Evolutionary conservation across 2,113 vertebrate species (phyloP).

Genomic region (Salvator merianae): DNA sequence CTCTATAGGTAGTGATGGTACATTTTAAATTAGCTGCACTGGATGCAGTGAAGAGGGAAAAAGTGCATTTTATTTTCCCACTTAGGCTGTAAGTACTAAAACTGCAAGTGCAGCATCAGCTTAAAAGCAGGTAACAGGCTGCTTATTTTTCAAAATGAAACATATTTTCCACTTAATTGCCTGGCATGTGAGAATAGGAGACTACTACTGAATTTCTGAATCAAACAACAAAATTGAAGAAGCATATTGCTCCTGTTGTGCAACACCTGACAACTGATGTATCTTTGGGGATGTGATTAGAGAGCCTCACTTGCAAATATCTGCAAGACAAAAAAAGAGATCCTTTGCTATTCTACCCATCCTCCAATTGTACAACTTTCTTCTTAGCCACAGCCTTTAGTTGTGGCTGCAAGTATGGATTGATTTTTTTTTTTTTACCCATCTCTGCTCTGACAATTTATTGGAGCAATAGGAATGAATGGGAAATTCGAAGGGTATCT

Average conservation of each 20-base stretch:
- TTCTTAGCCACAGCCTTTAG: no score
- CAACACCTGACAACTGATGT: background rate
- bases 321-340: no score
- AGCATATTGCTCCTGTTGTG: no score
- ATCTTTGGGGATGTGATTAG: background rate
- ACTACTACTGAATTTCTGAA: conserved; percentile 70
- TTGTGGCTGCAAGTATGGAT: no score
- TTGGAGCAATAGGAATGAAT: no score
- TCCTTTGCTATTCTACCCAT: no score
- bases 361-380: no score
- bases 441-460: no score
- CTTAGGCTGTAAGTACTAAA: conserved; percentile 69
- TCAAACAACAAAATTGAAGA: conserved; percentile 18
- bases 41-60: conserved; percentile 51
- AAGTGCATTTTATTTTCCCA: conserved; percentile 66
- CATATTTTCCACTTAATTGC: conserved; percentile 76
- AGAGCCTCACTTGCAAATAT: background rate
- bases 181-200: conserved; percentile 52
- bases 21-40: conserved; percentile 65
- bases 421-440: no score
- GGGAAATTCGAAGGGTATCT: no score
- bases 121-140: conserved; percentile 73
- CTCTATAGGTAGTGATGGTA: conserved; percentile 62
- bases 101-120: conserved; percentile 73
- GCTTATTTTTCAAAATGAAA: conserved; percentile 76